A percentile compares a stretch with the other conserved stretches of the same genome.
Conservation (phyloP, 2,797 vertebrate species). For the Sebastes reedi region DNA sequence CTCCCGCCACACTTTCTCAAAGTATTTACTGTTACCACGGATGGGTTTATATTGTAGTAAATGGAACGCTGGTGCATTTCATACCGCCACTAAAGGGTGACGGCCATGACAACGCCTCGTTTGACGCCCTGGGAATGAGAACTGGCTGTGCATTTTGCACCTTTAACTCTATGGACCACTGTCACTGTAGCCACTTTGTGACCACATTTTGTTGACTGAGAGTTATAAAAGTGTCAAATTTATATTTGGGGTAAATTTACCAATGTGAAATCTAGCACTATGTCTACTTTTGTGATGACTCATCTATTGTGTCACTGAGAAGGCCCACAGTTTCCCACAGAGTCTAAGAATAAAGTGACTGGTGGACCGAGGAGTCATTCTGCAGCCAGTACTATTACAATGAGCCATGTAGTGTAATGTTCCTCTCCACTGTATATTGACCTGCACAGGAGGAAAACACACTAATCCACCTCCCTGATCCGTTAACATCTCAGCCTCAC, state of each 20-base stretch:
- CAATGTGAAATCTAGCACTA: neutral
- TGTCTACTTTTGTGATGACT: conserved; percentile 44
- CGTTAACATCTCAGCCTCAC: conserved; percentile 33
- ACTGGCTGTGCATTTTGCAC: no score
- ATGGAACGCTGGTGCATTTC: no score
- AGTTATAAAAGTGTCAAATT: neutral
- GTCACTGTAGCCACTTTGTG: neutral
- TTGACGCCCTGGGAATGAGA: no score
- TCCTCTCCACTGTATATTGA: neutral
- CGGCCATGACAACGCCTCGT: no score
- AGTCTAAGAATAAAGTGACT: conserved; percentile 51
- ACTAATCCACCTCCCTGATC: conserved; percentile 34
- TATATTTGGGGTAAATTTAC: neutral
- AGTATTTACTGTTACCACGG: no score
- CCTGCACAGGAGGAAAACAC: neutral
- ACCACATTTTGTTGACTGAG: neutral
- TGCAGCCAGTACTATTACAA: conserved; percentile 25
- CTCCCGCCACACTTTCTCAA: no score
- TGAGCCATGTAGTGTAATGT: neutral
- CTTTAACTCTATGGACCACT: no score
- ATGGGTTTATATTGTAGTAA: no score
- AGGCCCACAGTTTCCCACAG: conserved; percentile 40
- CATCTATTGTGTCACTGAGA: conserved; percentile 34
- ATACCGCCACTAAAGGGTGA: no score
- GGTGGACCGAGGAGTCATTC: conserved; percentile 36